These are phyloP conservation scores for Arvicanthis niloticus DNA, from an alignment of 2,113 vertebrate genomes.

Conservation along the genomic window DNA sequence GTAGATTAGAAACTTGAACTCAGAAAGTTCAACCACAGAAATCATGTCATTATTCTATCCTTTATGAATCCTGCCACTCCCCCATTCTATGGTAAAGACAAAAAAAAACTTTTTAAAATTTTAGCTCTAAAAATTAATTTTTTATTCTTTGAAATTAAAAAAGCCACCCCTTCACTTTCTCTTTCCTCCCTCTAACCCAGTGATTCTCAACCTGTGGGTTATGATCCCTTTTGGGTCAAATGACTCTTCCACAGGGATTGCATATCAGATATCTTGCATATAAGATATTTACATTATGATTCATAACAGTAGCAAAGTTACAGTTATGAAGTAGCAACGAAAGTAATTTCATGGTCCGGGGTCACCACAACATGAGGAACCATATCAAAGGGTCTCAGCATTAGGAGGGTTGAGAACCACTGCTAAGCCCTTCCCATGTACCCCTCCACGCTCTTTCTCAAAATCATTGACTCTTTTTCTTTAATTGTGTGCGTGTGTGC, in stretches of 20 bases:
- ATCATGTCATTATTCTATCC: background rate
- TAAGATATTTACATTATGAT: background rate
- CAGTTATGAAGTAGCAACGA: background rate
- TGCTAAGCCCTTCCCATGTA: background rate
- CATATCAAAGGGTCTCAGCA: background rate
- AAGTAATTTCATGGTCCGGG: background rate
- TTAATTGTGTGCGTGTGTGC: background rate
- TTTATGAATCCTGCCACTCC: background rate
- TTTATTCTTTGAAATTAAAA: background rate
- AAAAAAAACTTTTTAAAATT: background rate
- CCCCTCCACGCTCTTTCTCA: background rate
- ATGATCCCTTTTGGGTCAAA: background rate
- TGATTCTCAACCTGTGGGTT: background rate
- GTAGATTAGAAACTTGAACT: background rate
- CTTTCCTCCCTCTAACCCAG: background rate
- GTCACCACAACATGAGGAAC: background rate
- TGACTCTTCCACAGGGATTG: background rate
- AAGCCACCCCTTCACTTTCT: too few relatives aligned
- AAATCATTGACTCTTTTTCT: background rate
- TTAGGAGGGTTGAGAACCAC: background rate
- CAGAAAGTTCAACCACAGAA: background rate
- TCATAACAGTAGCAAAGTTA: background rate
- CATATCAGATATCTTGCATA: background rate
- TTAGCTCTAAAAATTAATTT: background rate
- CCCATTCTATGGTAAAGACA: background rate